Percentiles rank a stretch among this genome's conserved stretches.
Evolutionary conservation across 1,140 invertebrate species (phyloP).

Genomic region (Diachasma alloeum): DNA sequence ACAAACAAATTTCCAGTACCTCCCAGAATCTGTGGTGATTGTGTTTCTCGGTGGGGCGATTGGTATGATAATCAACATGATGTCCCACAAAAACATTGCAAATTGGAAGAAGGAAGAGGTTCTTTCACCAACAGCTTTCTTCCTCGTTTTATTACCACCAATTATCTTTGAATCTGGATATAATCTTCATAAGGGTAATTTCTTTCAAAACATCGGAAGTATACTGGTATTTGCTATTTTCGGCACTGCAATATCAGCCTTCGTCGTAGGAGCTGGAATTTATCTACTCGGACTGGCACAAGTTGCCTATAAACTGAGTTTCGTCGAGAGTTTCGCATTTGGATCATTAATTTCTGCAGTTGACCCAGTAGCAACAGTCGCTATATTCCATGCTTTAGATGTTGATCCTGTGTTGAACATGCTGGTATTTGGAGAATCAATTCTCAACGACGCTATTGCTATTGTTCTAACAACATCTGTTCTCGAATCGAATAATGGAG

Average conservation of each 20-base stretch:
- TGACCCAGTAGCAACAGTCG: constrained; percentile 97
- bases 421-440: constrained; percentile 98
- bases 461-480: constrained; percentile 95
- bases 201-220: constrained; percentile 97
- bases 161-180: constrained; percentile 99
- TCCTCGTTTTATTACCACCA: constrained; percentile 94
- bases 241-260: constrained; percentile 94
- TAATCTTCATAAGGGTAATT: constrained; percentile 98
- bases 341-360: constrained; percentile 98
- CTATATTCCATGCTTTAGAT: constrained; percentile 97
- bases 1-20: constrained; percentile 94
- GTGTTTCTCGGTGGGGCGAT: constrained; percentile 94
- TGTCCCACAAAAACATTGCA: constrained; percentile 88
- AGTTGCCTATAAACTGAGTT: constrained; percentile 89
- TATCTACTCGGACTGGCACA: constrained; percentile 91
- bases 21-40: constrained; percentile 97
- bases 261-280: constrained; percentile 92
- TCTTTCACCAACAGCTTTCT: constrained; percentile 97
- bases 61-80: constrained; percentile 88
- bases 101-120: constrained; percentile 97
- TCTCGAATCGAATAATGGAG: constrained; percentile 77
- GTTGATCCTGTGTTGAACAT: constrained; percentile 96
- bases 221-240: constrained; percentile 96
- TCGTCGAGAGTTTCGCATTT: constrained; percentile 98
- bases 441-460: constrained; percentile 97